phyloP scores from a whole-genome alignment of 2,113 vertebrate genomes.

The Camelus bactrianus region DNA sequence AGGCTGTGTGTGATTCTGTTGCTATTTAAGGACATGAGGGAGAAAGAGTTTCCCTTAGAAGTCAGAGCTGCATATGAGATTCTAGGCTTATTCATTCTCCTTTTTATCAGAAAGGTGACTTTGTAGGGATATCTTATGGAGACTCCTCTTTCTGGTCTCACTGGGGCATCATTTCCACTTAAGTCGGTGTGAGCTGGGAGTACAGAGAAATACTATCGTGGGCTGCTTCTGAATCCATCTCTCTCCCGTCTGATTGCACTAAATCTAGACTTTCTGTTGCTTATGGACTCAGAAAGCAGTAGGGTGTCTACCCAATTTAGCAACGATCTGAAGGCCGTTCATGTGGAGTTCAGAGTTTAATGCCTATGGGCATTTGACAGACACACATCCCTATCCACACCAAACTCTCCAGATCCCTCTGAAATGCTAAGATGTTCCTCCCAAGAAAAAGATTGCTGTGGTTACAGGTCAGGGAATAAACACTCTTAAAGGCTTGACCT shows the following conservation, averaged over 20 bases:
- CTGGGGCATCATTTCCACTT: conserved; percentile 51
- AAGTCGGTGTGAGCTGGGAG: conserved; percentile 67
- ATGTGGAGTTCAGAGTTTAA: conserved; percentile 16
- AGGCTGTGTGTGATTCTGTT: conserved; percentile 81
- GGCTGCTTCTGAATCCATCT: conserved; percentile 73
- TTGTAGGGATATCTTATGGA: conserved; percentile 45
- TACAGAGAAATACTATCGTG: conserved; percentile 73
- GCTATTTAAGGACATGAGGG: conserved; percentile 76
- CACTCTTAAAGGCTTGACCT: neutral
- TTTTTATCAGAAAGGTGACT: conserved; percentile 59
- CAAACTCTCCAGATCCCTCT: neutral
- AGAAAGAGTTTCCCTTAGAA: conserved; percentile 67
- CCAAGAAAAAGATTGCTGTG: neutral
- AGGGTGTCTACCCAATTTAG: neutral
- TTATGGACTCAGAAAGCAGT: neutral
- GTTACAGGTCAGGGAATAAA: neutral
- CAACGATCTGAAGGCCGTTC: neutral
- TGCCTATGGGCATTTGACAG: neutral
- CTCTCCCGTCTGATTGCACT: conserved; percentile 67
- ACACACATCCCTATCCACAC: neutral
- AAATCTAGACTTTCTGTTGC: conserved; percentile 6
- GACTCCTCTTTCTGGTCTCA: conserved; percentile 69
- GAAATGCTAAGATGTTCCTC: neutral
- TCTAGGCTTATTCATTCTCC: conserved; percentile 52
- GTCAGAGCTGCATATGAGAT: conserved; percentile 65